phyloP scores from a whole-genome alignment of 2,113 vertebrate genomes.

The Melanotaenia duboulayi region DNA sequence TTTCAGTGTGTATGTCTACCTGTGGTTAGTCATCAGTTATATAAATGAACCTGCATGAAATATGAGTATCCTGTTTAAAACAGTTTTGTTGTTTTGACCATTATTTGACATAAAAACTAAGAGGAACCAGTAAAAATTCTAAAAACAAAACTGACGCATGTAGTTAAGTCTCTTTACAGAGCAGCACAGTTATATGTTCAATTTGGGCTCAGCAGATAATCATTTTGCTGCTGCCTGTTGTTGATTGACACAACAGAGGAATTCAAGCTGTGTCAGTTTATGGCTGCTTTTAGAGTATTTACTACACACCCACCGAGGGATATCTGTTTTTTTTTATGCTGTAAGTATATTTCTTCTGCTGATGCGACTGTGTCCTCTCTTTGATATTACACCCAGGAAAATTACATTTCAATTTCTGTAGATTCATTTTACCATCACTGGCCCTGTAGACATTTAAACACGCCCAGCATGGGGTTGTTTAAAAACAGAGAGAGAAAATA shows the following conservation, averaged over 20 bases:
- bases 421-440: background rate
- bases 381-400: slow-evolving; percentile 5
- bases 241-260: background rate
- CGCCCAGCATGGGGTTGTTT: background rate
- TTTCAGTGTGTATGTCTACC: background rate
- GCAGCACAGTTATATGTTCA: background rate
- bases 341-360: background rate
- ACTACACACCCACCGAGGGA: background rate
- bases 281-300: background rate
- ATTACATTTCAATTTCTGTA: background rate
- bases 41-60: slow-evolving; percentile 1
- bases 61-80: background rate
- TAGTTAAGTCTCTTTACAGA: background rate
- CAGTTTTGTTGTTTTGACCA: background rate
- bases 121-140: background rate
- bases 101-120: background rate
- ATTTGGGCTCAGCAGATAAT: background rate
- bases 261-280: background rate
- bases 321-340: background rate
- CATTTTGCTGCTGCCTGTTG: background rate
- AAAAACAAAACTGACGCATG: background rate
- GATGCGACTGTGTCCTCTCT: background rate
- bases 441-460: background rate
- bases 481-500: background rate
- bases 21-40: slow-evolving; percentile 5